Evolutionary conservation across 2,797 vertebrate genomes (phyloP), one percentile per base, ranked within the genome.

Genomic region (Bryconaethiops microstoma): DNA sequence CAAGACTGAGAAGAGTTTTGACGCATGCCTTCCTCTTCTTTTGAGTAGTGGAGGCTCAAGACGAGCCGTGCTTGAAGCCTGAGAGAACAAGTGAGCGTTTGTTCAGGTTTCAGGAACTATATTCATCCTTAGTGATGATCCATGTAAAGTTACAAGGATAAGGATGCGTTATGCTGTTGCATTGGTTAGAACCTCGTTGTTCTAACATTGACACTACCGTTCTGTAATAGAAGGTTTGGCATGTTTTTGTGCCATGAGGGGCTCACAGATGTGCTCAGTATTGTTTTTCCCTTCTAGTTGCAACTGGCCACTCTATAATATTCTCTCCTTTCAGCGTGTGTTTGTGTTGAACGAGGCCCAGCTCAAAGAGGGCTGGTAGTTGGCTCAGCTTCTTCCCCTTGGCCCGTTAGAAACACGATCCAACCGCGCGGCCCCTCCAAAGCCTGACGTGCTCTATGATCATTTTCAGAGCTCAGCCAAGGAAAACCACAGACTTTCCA

Each of bases 391-490:
- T 69, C 85, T 78, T 84, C 79, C 83, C 78, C 79, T 79, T 65
- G 68, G 65, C 80, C 81, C 63, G 81, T 83, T 79, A 79, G 79
- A 80, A 84, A 82, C 60, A 77, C n/a, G 68, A 86, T 84, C 83
- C 78, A 83, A 80, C 78, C 73, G 63, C 74, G 42, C 63, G 60
- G 78, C 70, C 76, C 72, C 72, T 84, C 83, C 83, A 86, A 84
- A 86, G 75, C 77, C 55, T 79, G 83, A 84, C 83, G 79, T 68
- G 81, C 75, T 86, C 83, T 86, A 71, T 84, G 85, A 86, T 84
- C 81, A 70, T 82, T 86, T 86, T 84, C 80, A 86, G 78, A 75
- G 16, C n/a, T 13, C 78, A 70, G 85, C 85, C 85, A 86, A 86
- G 50, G 57, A 86, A 83, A 84, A 83, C 83, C 83, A 74, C 85